Evolutionary conservation across 2,113 vertebrate genomes (phyloP).

Genomic region (Proteles cristata): DNA sequence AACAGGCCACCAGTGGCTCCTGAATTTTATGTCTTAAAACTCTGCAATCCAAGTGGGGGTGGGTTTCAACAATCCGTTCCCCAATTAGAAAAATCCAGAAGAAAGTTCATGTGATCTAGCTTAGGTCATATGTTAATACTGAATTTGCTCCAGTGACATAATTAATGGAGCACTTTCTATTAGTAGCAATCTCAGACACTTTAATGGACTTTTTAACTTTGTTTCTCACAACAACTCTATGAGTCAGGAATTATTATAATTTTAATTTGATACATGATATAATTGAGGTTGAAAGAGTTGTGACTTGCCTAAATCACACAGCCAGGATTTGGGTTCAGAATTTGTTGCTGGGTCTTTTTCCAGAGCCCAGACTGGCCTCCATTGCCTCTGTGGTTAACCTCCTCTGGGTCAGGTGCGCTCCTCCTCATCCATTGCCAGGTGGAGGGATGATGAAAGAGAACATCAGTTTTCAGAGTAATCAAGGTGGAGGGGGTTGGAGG

Average conservation of each 20-base stretch:
- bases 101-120: not conserved
- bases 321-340: not conserved
- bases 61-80: not conserved
- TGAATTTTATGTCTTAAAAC: not conserved
- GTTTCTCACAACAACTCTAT: not conserved
- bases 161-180: not conserved
- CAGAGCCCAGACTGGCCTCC: not conserved
- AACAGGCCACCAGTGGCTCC: not conserved
- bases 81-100: not conserved
- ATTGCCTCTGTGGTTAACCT: not conserved
- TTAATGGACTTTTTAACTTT: not conserved
- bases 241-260: not conserved
- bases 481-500: not conserved
- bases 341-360: not conserved
- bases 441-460: not conserved
- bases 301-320: not conserved
- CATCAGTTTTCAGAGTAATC: not conserved
- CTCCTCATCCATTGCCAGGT: not conserved
- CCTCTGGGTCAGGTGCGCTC: not conserved
- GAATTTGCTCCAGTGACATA: not conserved
- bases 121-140: not conserved
- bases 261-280: conserved; percentile 9
- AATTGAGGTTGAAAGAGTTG: not conserved
- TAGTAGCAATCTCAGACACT: not conserved
- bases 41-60: not conserved